These are phyloP conservation scores for Drosophila lini DNA, from an alignment of 1,140 invertebrate species.

Conservation along the genomic window DNA sequence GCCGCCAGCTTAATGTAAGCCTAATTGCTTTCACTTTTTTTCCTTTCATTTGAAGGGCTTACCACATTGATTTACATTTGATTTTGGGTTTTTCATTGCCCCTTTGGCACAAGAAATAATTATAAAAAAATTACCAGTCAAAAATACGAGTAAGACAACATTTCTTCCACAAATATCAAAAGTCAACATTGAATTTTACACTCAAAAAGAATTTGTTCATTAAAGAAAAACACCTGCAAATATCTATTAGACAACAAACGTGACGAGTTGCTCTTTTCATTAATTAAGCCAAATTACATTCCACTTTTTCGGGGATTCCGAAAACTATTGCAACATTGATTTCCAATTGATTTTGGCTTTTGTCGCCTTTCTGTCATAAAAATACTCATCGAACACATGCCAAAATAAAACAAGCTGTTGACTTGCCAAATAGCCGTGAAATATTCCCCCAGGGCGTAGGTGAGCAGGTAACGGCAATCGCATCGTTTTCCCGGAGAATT, in stretches of 20 bases:
- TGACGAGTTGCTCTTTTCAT: background rate
- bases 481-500: constrained; percentile 62
- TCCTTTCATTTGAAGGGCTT: background rate
- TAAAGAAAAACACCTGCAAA: background rate
- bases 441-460: constrained; percentile 79
- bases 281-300: constrained; percentile 9
- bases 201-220: background rate
- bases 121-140: too few relatives aligned
- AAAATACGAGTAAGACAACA: background rate
- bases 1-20: constrained; percentile 26
- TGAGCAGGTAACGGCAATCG: constrained; percentile 81
- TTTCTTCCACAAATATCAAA: background rate
- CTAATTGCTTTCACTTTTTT: constrained; percentile 40
- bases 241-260: background rate
- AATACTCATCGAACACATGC: constrained; percentile 79
- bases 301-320: background rate
- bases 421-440: constrained; percentile 83
- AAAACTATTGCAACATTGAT: constrained; percentile 68
- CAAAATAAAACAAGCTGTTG: constrained; percentile 81
- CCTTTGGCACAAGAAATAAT: background rate
- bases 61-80: constrained; percentile 22
- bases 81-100: background rate
- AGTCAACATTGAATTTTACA: background rate
- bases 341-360: constrained; percentile 77
- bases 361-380: constrained; percentile 70